Evolutionary conservation across 2,113 vertebrate genomes (phyloP), one percentile per base, ranked within the genome.

Genomic region (Solea senegalensis): DNA sequence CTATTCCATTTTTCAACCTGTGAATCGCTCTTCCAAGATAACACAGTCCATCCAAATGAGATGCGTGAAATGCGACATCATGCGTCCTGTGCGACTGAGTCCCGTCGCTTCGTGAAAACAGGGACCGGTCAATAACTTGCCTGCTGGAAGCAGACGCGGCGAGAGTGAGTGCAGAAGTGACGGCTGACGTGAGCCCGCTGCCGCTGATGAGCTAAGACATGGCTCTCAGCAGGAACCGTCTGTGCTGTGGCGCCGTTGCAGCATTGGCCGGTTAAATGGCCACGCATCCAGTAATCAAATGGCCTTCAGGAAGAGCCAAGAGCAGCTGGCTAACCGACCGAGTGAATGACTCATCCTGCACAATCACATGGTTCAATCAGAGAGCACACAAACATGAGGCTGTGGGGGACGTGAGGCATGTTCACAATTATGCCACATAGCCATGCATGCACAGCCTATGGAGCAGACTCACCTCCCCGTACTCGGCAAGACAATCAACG

Each of bases 201-300:
- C 73, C 60, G 43, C 72, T 78, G 78, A 82, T 81, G 87, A 81
- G 68, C 81, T 66, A 72, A 75, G 69, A 69, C 71, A 67, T 66
- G 75, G 48, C 64, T 72, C 84, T 80, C 75, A 72, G 71, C 73
- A 60, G 65, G 82, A 72, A 74, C 76, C 40, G 61, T 88, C 85
- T 81, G 78, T 76, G 86, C 81, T 61, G 53, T 51, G 70, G 62
- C 52, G 72, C 74, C 80, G 57, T 15, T 69, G 72, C 71, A 72
- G 44, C 69, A 71, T 15, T 28, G 66, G 63, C 57, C 72, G 67
- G 76, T 83, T 85, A 86, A 85, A 88, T 78, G 78, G 63, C 85
- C 40, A 41, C 14, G 68, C 84, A 71, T 79, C 52, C 65, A 77
- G 65, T 63, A 69, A 88, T 82, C 88, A 87, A 90, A 88, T 79